Evolutionary conservation across 2,797 vertebrate species (phyloP), one percentile per base, ranked within the genome.

Genomic region (Lutjanus campechanus): DNA sequence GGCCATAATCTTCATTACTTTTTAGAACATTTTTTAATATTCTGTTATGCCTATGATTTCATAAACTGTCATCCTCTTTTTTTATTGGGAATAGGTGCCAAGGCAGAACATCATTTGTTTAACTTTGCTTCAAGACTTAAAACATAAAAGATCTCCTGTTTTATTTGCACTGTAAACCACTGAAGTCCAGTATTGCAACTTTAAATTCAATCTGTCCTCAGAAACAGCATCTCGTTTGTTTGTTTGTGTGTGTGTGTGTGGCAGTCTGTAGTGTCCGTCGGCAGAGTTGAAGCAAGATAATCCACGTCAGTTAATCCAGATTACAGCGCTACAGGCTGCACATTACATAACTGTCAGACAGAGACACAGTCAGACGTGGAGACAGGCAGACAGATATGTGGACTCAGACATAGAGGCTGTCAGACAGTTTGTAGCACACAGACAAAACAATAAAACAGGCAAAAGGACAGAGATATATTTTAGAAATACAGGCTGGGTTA

Each of bases 251-350:
- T 56, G 51, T 56, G 53, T 46, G 10, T 71, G 25, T 76, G 19
- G 46, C 68, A 50, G 71, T 69, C 64, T 77, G 66, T 74, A 62
- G 75, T 82, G 85, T 89, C 77, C 50, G 59, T 77, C 71, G 61
- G 78, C 79, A 73, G 81, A 77, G 85, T 85, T 82, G 75, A 77
- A 77, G 69, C 84, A 81, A 77, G 63, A 85, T 94, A 92, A 94
- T 93, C 92, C 81, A 82, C 36, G 56, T 79, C 70, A 76, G 58
- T 85, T 91, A 91, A 95, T 89, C 92, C 93, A 89, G 93, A 94
- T 95, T 94, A 94, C 51, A 73, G 82, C 44, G 43, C 82, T 53
- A 2, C 68, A 79, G 81, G 46, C 88, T 41, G 62, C 79, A 61
- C 79, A 89, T 94, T 91, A 79, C 82, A 64, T 93, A 93, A 94